phyloP scores from a whole-genome alignment of 92 coral and sea anemone genomes.

The Zoanthus sansibaricus region DNA sequence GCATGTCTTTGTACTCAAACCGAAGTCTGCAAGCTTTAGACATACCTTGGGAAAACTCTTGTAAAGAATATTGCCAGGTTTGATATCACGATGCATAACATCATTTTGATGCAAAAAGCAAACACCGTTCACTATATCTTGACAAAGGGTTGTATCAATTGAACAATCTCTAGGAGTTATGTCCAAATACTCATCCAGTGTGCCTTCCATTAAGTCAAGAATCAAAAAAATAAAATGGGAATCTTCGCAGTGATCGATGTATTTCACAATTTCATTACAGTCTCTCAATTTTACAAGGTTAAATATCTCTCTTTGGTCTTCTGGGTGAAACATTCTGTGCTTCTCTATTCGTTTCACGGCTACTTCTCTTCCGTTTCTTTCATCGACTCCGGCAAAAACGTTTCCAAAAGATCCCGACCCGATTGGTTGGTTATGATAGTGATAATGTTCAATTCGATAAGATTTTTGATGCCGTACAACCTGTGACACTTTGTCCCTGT shows the following conservation, averaged over 20 bases:
- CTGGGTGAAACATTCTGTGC: slow-evolving; percentile 15
- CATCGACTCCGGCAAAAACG: slow-evolving; percentile 41
- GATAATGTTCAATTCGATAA: not conserved
- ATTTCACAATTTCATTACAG: slow-evolving; percentile 33
- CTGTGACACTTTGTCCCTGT: slow-evolving; percentile 1
- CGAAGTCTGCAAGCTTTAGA: slow-evolving; percentile 52
- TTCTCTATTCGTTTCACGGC: slow-evolving; percentile 44
- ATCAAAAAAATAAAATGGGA: not conserved
- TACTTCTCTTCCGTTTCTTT: slow-evolving; percentile 10
- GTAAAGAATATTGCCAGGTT: slow-evolving; percentile 40
- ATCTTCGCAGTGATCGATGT: not conserved
- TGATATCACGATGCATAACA: slow-evolving; percentile 44
- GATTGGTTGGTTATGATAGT: slow-evolving; percentile 10
- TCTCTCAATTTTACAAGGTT: slow-evolving; percentile 9
- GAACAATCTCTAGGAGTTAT: not conserved
- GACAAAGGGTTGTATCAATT: not conserved
- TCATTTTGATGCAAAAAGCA: slow-evolving; percentile 25
- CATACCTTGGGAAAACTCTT: not conserved
- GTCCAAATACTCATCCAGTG: slow-evolving; percentile 4
- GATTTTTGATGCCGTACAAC: slow-evolving; percentile 20
- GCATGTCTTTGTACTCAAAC: slow-evolving; percentile 10
- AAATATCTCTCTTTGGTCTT: slow-evolving; percentile 35
- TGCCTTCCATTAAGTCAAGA: slow-evolving; percentile 43
- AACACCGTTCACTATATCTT: slow-evolving; percentile 34
- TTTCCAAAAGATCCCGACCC: slow-evolving; percentile 26